Conservation (phyloP, 1,140 invertebrate species). For the Parasteatoda tepidariorum region DNA sequence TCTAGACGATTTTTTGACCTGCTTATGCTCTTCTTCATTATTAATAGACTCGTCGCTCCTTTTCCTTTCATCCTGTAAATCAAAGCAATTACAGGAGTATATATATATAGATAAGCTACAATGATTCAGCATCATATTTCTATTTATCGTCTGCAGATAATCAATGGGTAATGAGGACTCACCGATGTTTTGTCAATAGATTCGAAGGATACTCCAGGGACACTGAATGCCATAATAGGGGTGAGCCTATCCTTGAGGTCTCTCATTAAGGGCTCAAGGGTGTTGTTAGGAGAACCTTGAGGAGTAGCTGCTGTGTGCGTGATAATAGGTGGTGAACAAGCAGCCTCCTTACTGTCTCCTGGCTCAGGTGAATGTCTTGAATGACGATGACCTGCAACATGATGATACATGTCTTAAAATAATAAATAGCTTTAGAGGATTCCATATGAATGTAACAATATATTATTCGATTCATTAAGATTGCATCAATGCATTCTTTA, state of each 20-base stretch:
- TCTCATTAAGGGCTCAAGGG: conserved; percentile 77
- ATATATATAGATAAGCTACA: too few species aligned
- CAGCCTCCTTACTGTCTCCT: background rate
- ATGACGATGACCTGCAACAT: conserved; percentile 35
- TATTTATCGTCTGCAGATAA: too few species aligned
- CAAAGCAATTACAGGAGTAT: too few species aligned
- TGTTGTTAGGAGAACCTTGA: conserved; percentile 91
- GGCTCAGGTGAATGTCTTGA: conserved; percentile 9
- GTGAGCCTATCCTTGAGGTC: conserved; percentile 73
- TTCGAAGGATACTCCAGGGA: conserved; percentile 73
- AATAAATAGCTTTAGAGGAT: too few species aligned
- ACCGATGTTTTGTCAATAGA: conserved; percentile 72
- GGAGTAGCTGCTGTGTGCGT: conserved; percentile 96
- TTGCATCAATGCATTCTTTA: too few species aligned
- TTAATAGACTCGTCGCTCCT: conserved; percentile 59
- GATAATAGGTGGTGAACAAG: conserved; percentile 81
- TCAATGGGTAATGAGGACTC: too few species aligned
- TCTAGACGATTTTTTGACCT: conserved; percentile 47
- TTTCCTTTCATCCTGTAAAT: conserved; percentile 53
- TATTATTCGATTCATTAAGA: too few species aligned
- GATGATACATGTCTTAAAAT: too few species aligned
- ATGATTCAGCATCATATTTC: too few species aligned
- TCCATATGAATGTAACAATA: too few species aligned
- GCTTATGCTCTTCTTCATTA: conserved; percentile 57
- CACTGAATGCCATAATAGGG: conserved; percentile 68